phyloP scores from a whole-genome alignment of 2,888 invertebrate species.

The Bursaphelenchus okinawaensis region DNA sequence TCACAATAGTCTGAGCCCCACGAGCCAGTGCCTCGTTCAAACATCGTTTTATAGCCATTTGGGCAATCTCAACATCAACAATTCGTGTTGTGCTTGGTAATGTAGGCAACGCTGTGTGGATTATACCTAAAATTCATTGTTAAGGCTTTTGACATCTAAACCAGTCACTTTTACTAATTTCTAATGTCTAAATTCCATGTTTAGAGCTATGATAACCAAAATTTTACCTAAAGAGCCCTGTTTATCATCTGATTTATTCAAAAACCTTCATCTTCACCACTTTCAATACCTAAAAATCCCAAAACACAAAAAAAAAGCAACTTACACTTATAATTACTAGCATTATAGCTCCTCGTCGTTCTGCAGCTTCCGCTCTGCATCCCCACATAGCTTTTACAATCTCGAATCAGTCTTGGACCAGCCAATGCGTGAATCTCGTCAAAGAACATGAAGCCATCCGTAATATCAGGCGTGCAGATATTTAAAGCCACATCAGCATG shows the following conservation, averaged over 20 bases:
- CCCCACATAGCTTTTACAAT: slow-evolving; percentile 11
- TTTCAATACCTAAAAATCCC: neutral
- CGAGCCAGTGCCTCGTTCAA: slow-evolving; percentile 7
- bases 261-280: neutral
- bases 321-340: slow-evolving; percentile 12
- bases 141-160: too few relatives aligned
- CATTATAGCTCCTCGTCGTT: slow-evolving; percentile 13
- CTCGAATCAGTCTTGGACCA: slow-evolving; percentile 11
- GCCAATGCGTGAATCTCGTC: slow-evolving; percentile 14
- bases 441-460: slow-evolving; percentile 13
- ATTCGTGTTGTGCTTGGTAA: neutral
- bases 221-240: too few relatives aligned
- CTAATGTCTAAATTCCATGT: too few relatives aligned
- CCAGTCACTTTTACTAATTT: too few relatives aligned
- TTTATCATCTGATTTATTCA: too few relatives aligned
- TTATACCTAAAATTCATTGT: slow-evolving; percentile 14
- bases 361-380: slow-evolving; percentile 6
- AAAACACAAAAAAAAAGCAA: neutral
- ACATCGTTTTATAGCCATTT: slow-evolving; percentile 7
- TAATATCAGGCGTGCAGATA: slow-evolving; percentile 10
- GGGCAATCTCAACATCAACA: slow-evolving; percentile 11
- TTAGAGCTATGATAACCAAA: too few relatives aligned
- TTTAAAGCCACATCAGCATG: slow-evolving; percentile 9
- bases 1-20: slow-evolving; percentile 12
- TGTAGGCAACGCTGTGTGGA: slow-evolving; percentile 13